These are phyloP conservation scores for Caenorhabditis plicata DNA, from an alignment of 2,888 invertebrate species.

Conservation along the genomic window DNA sequence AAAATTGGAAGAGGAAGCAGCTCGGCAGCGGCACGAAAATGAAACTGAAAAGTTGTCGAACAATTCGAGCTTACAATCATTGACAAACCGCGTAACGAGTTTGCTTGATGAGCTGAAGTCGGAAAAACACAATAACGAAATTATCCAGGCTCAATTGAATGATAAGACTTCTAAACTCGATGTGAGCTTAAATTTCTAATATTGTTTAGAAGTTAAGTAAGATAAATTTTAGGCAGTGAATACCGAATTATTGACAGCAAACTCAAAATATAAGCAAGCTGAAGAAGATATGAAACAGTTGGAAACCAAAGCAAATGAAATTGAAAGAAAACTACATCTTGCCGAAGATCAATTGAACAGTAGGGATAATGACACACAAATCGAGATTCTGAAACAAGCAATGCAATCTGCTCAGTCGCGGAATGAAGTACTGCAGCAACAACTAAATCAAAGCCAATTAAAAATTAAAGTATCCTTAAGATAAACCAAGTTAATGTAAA, in stretches of 20 bases:
- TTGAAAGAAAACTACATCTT: constrained; percentile 18
- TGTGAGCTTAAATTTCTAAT: constrained; percentile 10
- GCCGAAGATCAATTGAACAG: constrained; percentile 24
- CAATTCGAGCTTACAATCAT: neutral
- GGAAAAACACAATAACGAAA: constrained; percentile 19
- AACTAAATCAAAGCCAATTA: too few species aligned
- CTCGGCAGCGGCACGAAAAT: constrained; percentile 14
- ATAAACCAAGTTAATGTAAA: too few species aligned
- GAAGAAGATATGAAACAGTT: constrained; percentile 32
- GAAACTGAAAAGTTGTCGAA: constrained; percentile 5
- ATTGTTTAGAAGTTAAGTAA: neutral
- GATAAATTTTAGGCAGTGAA: constrained; percentile 15
- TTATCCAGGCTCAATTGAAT: constrained; percentile 29
- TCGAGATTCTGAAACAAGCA: too few species aligned
- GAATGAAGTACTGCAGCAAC: too few species aligned
- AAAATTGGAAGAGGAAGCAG: constrained; percentile 20
- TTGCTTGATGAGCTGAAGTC: constrained; percentile 8
- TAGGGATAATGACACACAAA: too few species aligned
- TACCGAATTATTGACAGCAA: constrained; percentile 33
- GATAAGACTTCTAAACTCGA: constrained; percentile 40
- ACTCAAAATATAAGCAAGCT: constrained; percentile 37
- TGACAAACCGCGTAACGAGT: constrained; percentile 4
- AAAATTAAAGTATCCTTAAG: too few species aligned
- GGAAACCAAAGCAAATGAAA: constrained; percentile 11
- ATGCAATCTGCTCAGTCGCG: constrained; percentile 20